Evolutionary conservation across 2,888 invertebrate genomes (phyloP).

Genomic region (Bruchidius siliquastri): DNA sequence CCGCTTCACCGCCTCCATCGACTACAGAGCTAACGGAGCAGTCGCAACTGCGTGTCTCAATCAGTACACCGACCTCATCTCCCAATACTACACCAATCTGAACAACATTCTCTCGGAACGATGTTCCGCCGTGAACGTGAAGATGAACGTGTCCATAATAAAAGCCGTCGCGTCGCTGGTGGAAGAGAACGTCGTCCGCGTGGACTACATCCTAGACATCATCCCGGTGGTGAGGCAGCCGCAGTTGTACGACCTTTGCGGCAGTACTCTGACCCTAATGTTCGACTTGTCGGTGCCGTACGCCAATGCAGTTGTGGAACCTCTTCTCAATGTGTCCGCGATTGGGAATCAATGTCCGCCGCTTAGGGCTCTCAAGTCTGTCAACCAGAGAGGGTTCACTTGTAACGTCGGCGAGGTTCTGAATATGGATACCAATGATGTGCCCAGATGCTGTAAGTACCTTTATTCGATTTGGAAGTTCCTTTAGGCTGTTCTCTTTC

Average conservation of each 20-base stretch:
- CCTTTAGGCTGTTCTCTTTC: too few relatives aligned
- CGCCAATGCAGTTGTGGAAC: slow-evolving; percentile 84
- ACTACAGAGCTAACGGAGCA: slow-evolving; percentile 85
- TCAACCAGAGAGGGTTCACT: slow-evolving; percentile 83
- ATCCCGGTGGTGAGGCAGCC: slow-evolving; percentile 85
- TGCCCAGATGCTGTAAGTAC: slow-evolving; percentile 83
- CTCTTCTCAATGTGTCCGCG: slow-evolving; percentile 80
- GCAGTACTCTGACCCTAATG: slow-evolving; percentile 86
- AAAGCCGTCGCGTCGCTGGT: slow-evolving; percentile 73
- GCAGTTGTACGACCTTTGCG: slow-evolving; percentile 90
- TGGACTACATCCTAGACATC: slow-evolving; percentile 85
- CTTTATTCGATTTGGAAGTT: neutral
- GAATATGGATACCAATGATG: slow-evolving; percentile 87
- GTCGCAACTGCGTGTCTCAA: slow-evolving; percentile 78
- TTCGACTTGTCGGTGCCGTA: slow-evolving; percentile 92
- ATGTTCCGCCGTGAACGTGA: slow-evolving; percentile 91
- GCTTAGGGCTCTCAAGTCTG: slow-evolving; percentile 77
- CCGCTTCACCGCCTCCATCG: slow-evolving; percentile 80
- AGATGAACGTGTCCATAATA: slow-evolving; percentile 89
- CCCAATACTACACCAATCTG: slow-evolving; percentile 74
- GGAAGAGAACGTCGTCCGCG: slow-evolving; percentile 83
- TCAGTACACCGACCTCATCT: slow-evolving; percentile 77
- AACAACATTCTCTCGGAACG: slow-evolving; percentile 82
- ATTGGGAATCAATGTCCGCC: slow-evolving; percentile 93
- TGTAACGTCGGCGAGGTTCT: slow-evolving; percentile 91